Conservation (phyloP, 2,888 invertebrate species). For the Xestoiulus laeticollis region DNA sequence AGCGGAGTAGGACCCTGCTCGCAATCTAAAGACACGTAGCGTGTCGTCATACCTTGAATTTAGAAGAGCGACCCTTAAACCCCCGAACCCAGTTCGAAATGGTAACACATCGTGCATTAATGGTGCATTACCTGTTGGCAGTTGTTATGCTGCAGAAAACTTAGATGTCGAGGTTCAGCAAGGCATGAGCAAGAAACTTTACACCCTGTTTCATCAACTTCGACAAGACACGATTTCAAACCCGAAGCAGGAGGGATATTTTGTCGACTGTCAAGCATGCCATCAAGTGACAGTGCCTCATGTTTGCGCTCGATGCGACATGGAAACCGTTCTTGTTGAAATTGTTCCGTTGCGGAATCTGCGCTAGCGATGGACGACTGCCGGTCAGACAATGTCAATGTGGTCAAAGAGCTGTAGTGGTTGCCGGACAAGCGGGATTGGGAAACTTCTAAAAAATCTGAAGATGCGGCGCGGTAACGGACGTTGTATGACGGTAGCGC, state of each 20-base stretch:
- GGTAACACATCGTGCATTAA: too few species aligned
- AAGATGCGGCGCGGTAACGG: not conserved
- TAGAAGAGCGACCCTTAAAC: too few species aligned
- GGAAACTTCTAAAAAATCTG: not conserved
- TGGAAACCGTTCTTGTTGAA: not conserved
- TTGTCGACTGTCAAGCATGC: not conserved
- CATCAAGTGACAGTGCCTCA: not conserved
- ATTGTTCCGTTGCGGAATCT: not conserved
- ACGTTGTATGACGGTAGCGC: not conserved
- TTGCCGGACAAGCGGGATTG: not conserved
- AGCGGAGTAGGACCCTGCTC: too few species aligned
- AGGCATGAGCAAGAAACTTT: slow-evolving; percentile 46
- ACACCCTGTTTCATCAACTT: slow-evolving; percentile 32
- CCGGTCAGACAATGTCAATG: slow-evolving; percentile 52
- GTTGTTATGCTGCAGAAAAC: slow-evolving; percentile 27
- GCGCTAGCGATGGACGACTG: slow-evolving; percentile 53
- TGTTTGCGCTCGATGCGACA: not conserved
- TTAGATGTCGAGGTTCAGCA: slow-evolving; percentile 46
- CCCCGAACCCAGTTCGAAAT: too few species aligned
- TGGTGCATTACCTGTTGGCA: not conserved
- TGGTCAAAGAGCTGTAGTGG: slow-evolving; percentile 53
- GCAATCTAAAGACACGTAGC: too few species aligned
- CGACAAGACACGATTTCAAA: slow-evolving; percentile 49
- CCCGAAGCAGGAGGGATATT: not conserved
- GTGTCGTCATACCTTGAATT: too few species aligned